phyloP scores from a whole-genome alignment of 2,797 vertebrate species.

The Coccyzus lansbergi region DNA sequence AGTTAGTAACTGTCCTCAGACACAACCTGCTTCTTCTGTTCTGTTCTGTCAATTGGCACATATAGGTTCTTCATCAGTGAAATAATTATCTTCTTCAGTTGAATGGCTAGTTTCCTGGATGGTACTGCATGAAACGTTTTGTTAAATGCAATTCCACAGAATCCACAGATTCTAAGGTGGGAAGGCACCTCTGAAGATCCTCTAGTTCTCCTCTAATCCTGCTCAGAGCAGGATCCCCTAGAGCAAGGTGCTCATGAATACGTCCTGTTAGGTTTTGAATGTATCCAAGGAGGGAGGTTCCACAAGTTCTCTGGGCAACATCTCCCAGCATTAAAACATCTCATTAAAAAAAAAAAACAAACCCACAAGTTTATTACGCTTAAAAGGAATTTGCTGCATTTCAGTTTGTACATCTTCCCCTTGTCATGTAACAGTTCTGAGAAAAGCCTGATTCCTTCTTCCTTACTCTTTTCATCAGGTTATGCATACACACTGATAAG shows the following conservation, averaged over 20 bases:
- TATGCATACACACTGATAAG: too few relatives aligned
- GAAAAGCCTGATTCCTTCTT: too few relatives aligned
- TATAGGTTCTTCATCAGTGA: not conserved
- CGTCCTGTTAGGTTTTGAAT: not conserved
- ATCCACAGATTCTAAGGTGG: not conserved
- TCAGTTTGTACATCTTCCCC: not conserved
- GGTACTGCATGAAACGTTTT: not conserved
- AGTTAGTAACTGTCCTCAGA: not conserved
- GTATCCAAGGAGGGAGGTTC: not conserved
- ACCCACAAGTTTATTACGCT: not conserved
- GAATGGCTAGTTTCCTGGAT: not conserved
- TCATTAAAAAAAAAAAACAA: not conserved
- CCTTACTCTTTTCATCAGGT: too few relatives aligned
- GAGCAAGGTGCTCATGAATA: not conserved
- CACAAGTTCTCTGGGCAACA: not conserved
- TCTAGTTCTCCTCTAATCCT: not conserved
- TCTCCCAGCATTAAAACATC: not conserved
- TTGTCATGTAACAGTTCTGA: not conserved
- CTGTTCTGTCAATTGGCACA: not conserved
- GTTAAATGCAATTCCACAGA: not conserved
- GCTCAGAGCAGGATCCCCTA: not conserved
- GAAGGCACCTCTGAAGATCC: not conserved
- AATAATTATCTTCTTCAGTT: not conserved
- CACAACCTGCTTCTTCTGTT: not conserved
- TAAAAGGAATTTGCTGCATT: not conserved